Evolutionary conservation across 2,797 vertebrate genomes (phyloP), one percentile per base, ranked within the genome.

Genomic region (Pipistrellus kuhlii): DNA sequence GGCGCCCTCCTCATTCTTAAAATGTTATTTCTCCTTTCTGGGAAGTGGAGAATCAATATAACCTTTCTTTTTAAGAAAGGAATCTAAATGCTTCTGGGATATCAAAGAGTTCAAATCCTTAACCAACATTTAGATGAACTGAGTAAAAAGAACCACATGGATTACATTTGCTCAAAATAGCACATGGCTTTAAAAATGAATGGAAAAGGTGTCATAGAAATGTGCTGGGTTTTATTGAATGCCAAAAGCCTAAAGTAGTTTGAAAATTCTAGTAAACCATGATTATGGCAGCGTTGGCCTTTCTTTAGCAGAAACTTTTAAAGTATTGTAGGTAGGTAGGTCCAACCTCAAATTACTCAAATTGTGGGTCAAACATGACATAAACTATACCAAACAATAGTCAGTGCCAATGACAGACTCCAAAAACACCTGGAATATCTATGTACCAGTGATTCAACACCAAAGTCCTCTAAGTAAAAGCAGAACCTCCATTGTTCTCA

Each of bases 61-160:
- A 20, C 13, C 53, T 55, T 62, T 86, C 17, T 48, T 80, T 73
- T 95, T 88, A 62, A 81, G 41, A 13, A 38, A 25, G 64, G 27
- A 83, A 64, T 57, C 75, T 17, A 94, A 83, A 41, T 59, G 23
- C 25, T 91, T 94, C 62, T 81, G 30, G 44, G 27, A 57, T 91
- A 73, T 64, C 30, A 62, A 73, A 90, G 64, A 35, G 64, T 78
- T 91, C 76, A 91, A 68, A 91, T 75, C 17, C 66, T 87, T 72
- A 85, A 86, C 75, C n/a, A 88, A 91, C 6, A 87, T 78, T 72
- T 59, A 48, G 32, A 91, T 84, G 53, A 83, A 81, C 30, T 59
- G 8, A 35, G 51, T 95, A 14, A 95, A 95, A 93, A 87, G 46
- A 84, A 68, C 27, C 48, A 85, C 71, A 53, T 80, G 89, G 30